Evolutionary conservation across 2,797 vertebrate species (phyloP), one percentile per base, ranked within the genome.

Genomic region (Muraenolepis orangiensis): DNA sequence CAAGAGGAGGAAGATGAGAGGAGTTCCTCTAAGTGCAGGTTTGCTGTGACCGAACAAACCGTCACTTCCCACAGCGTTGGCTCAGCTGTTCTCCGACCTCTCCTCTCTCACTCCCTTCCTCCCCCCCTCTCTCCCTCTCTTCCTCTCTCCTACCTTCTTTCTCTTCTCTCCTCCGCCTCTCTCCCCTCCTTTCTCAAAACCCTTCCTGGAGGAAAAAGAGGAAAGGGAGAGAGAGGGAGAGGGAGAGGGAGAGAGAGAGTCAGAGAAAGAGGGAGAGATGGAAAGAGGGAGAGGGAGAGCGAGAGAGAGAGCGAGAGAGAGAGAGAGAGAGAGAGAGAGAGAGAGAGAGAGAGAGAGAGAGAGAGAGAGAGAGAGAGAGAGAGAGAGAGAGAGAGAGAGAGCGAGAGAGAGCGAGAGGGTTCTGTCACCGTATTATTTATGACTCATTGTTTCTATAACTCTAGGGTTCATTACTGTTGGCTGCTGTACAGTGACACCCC

Each of bases 1-100:
- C 88, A 90, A 89, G 81, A 74, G 42, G 36, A 80, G 78, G 81
- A 89, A 85, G 87, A 90, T 86, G 81, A 81, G 85, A 85, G 84
- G 5, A 57, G 51, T 7, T 20, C 20, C 69, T 82, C 73, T 69
- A 70, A 83, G 86, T 89, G 87, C 84, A 74, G 71, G 82, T 75
- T 81, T 78, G 80, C 71, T 72, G 75, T 81, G 77, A 82, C 81
- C 85, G 87, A 89, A 86, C 81, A 88, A 85, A 88, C 85, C 79
- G 78, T 68, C 81, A 82, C 81, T 84, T 78, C 81, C 84, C 80
- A 82, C 77, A 79, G 77, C 78, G 78, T 84, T 87, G 82, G 76
- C 69, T 80, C 28, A 31, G 28, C n/a, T 29, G 20, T 46, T n/a
- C 80, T 79, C 66, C 74, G 69, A 74, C 51, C 71, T 80, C 84